Conservation (phyloP, 2,888 invertebrate species). For the Hermaeophaga mercurialis region DNA sequence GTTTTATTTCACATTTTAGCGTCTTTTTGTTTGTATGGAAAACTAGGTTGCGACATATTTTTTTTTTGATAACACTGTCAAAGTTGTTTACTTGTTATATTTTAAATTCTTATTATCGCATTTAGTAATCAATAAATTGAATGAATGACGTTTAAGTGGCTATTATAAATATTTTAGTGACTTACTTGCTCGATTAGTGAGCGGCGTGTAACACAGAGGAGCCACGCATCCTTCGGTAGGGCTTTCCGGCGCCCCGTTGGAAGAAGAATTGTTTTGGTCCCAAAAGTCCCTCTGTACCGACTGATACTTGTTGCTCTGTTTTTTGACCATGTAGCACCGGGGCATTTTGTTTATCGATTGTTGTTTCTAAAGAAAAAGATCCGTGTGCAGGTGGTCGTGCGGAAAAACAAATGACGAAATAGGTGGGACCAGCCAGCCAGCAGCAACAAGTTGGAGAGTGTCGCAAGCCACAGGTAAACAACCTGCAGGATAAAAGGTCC, state of each 20-base stretch:
- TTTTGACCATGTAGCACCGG: slow-evolving; percentile 79
- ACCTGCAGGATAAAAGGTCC: slow-evolving; percentile 42
- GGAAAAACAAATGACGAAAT: slow-evolving; percentile 48
- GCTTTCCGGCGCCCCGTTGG: slow-evolving; percentile 58
- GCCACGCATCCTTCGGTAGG: slow-evolving; percentile 67
- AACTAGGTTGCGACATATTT: too few relatives aligned
- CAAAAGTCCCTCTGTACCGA: slow-evolving; percentile 57
- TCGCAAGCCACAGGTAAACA: slow-evolving; percentile 56
- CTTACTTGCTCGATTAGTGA: slow-evolving; percentile 51
- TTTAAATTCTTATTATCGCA: too few relatives aligned
- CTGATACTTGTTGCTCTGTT: slow-evolving; percentile 63
- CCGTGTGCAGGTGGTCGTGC: slow-evolving; percentile 52
- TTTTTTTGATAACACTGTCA: too few relatives aligned
- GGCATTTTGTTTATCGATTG: slow-evolving; percentile 62
- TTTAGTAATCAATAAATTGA: too few relatives aligned
- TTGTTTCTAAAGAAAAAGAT: slow-evolving; percentile 3
- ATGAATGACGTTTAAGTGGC: too few relatives aligned
- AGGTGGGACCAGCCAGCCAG: slow-evolving; percentile 47
- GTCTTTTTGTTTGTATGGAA: too few relatives aligned
- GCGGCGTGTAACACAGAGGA: slow-evolving; percentile 65
- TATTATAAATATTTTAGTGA: slow-evolving; percentile 9
- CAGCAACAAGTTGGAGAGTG: slow-evolving; percentile 55
- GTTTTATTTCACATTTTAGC: too few relatives aligned
- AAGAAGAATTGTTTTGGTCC: slow-evolving; percentile 49
- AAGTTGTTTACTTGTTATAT: too few relatives aligned